Conservation (phyloP, 2,888 invertebrate genomes). For the Steinernema scapterisci region DNA sequence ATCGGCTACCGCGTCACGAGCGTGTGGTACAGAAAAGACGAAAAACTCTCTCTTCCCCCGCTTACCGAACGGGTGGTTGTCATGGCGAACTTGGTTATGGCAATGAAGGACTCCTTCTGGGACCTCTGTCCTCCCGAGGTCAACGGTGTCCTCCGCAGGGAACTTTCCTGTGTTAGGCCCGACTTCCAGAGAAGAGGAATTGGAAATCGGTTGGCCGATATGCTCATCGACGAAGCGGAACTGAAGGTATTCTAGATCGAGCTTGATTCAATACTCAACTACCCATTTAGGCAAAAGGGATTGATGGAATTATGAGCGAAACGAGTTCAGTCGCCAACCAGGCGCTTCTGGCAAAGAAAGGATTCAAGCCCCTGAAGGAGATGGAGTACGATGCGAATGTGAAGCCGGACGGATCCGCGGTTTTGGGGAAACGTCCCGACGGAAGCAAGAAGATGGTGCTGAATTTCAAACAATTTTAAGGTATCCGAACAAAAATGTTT, state of each 20-base stretch:
- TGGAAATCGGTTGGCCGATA: background rate
- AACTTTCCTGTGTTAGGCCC: background rate
- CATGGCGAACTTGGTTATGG: background rate
- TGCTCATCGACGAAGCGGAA: background rate
- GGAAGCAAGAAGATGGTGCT: background rate
- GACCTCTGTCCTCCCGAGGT: constrained; percentile 12
- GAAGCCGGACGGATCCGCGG: background rate
- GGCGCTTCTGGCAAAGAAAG: background rate
- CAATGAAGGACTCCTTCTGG: constrained; percentile 3
- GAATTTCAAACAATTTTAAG: constrained; percentile 20
- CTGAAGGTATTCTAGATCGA: background rate
- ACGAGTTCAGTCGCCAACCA: constrained; percentile 25
- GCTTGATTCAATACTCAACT: background rate
- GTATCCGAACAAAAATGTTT: too few relatives aligned
- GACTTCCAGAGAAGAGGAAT: constrained; percentile 15
- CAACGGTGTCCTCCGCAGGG: background rate
- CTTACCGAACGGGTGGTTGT: background rate
- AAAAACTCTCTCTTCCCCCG: background rate
- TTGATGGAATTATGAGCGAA: constrained; percentile 2
- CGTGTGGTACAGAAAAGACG: background rate
- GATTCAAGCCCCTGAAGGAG: constrained; percentile 16
- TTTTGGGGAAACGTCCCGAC: background rate
- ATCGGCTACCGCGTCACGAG: constrained; percentile 10
- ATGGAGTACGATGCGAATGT: background rate
- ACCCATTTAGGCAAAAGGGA: background rate